A percentile compares a stretch with the other conserved stretches of the same genome.
These are phyloP conservation scores for Lates calcarifer DNA, from an alignment of 2,113 vertebrate genomes.

Conservation along the genomic window DNA sequence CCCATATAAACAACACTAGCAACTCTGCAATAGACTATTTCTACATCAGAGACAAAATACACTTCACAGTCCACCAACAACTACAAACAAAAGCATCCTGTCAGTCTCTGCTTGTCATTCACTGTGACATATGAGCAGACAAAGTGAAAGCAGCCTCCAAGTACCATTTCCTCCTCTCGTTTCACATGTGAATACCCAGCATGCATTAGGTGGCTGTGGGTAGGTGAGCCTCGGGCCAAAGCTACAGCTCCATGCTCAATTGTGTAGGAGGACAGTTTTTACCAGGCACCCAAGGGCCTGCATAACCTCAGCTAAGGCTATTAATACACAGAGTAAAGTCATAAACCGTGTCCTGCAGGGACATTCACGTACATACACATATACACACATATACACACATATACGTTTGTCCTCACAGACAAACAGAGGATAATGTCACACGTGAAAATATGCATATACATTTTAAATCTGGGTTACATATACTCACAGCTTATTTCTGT, in stretches of 20 bases:
- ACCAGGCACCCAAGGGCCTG: constrained; percentile 79
- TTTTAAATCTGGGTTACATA: no score
- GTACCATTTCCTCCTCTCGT: constrained; percentile 4
- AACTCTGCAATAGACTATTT: neutral
- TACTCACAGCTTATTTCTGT: no score
- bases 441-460: no score
- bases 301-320: constrained; percentile 80
- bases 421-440: neutral
- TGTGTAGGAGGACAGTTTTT: constrained; percentile 85
- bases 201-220: constrained; percentile 86
- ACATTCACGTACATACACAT: constrained; percentile 24
- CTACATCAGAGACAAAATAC: neutral
- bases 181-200: constrained; percentile 86
- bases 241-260: constrained; percentile 79
- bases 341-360: constrained; percentile 52
- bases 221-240: constrained; percentile 84
- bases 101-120: constrained; percentile 33
- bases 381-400: neutral
- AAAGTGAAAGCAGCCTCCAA: constrained; percentile 41
- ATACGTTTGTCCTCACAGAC: neutral
- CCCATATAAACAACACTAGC: no score
- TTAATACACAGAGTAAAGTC: constrained; percentile 79
- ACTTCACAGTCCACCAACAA: neutral
- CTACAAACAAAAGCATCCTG: constrained; percentile 3
- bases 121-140: constrained; percentile 58